Base-by-base conservation (phyloP, 1,140 invertebrate species). In the Oncopeltus fasciatus region DNA sequence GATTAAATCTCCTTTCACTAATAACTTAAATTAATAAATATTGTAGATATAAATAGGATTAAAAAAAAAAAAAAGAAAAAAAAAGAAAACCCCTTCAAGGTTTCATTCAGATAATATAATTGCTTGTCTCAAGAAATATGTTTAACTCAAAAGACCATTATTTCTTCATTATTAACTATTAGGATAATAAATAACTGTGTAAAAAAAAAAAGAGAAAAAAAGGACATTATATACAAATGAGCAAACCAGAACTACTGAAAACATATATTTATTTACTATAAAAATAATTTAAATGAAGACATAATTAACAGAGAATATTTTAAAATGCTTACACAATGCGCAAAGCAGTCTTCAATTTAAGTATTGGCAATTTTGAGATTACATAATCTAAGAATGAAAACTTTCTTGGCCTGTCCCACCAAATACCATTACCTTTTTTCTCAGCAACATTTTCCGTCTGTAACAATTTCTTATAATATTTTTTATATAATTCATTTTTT, bases 371-470 rank as follows among this genome's bases (percentile, higher is more conserved):
- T 26, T 53, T 53, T 4, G 49, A 53, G 1, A 53, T 18, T 9
- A 53, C 14, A 27, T 1, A 53, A 24, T 14, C 21, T 1, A 53
- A 9, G 1, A 53, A 24, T 2, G 49, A 53, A 3, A 24, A 53
- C 26, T 53, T 21, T 53, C 24, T 53, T 14, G 44, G 46, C 27
- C n/a, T 49, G 18, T 61, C 60, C 77, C 65, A 59, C 66, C 66
- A 67, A 16, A 67, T 61, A 3, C 66, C 66, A 14, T 38, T 12
- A 2, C 64, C 59, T 24, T 44, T 29, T 51, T 57, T 59, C 21
- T 65, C 66, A 18, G 64, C 64, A 21, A 26, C 53, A 26, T 28
- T 31, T 49, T 67, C 66, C 27, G 20, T 21, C 27, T 53, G 47
- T 1, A 67, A 51, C 8, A 67, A 53, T n/a, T 26, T 18, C 20